Percentiles rank a stretch among this genome's conserved stretches.
phyloP scores from a whole-genome alignment of 2,888 invertebrate genomes.

The Drosophila bunnanda region DNA sequence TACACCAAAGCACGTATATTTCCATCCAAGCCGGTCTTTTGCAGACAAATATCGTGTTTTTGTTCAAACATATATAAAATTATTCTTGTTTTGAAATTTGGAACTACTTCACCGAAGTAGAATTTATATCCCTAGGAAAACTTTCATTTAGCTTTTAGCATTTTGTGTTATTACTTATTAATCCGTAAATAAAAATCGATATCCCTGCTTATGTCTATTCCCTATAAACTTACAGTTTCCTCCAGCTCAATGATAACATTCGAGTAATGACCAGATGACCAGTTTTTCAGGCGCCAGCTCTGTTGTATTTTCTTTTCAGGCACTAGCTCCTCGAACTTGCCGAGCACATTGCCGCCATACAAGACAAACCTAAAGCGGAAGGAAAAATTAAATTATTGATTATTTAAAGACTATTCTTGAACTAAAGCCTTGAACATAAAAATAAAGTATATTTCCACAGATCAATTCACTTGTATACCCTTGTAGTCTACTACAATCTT shows the following conservation, averaged over 20 bases:
- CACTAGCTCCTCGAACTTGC: conserved; percentile 93
- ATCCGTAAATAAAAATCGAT: neutral
- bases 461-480: neutral
- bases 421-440: neutral
- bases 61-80: no score
- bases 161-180: neutral
- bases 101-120: neutral
- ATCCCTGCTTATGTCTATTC: neutral
- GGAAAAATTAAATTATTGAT: neutral
- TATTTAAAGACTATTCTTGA: neutral
- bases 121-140: neutral
- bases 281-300: conserved; percentile 96
- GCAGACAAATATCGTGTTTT: no score
- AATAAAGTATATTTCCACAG: neutral
- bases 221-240: conserved; percentile 88
- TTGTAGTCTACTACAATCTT: neutral
- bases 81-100: neutral
- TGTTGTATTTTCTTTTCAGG: conserved; percentile 94
- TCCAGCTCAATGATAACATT: conserved; percentile 93
- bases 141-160: neutral
- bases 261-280: conserved; percentile 97
- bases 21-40: no score
- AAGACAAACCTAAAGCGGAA: conserved; percentile 88
- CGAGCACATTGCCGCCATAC: conserved; percentile 96
- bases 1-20: no score